Percentiles rank a stretch among this genome's conserved stretches.
phyloP scores from a whole-genome alignment of 2,113 vertebrate genomes.

The Pycnonotus jocosus region DNA sequence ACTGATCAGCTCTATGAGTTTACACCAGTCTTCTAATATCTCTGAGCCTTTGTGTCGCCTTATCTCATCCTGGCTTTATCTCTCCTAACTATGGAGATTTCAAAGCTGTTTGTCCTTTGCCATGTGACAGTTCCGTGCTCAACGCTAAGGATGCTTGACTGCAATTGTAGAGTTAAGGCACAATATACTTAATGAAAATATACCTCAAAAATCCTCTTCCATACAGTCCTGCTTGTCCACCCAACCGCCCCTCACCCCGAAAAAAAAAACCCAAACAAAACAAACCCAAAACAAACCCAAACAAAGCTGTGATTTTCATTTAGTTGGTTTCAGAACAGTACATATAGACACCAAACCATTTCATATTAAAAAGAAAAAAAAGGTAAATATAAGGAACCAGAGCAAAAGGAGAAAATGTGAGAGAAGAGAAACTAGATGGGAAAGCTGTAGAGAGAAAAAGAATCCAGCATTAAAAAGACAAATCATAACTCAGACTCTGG shows the following conservation, averaged over 20 bases:
- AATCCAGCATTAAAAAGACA: not conserved
- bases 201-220: not conserved
- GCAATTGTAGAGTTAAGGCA: not conserved
- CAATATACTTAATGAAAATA: not conserved
- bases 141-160: not conserved
- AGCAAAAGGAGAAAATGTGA: not conserved
- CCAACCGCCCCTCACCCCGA: fast-evolving
- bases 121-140: not conserved
- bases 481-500: not conserved
- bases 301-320: not conserved
- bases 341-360: not conserved
- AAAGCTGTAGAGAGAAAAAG: not conserved
- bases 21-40: not conserved
- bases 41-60: conserved; percentile 7
- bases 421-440: not conserved
- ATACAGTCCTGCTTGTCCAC: not conserved
- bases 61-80: conserved; percentile 3
- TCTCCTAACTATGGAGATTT: not conserved
- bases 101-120: not conserved
- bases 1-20: not conserved
- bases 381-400: not conserved
- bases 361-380: not conserved
- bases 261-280: not conserved
- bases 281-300: not conserved
- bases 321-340: not conserved